phyloP scores from a whole-genome alignment of 2,797 vertebrate species.

The Numenius phaeopus region DNA sequence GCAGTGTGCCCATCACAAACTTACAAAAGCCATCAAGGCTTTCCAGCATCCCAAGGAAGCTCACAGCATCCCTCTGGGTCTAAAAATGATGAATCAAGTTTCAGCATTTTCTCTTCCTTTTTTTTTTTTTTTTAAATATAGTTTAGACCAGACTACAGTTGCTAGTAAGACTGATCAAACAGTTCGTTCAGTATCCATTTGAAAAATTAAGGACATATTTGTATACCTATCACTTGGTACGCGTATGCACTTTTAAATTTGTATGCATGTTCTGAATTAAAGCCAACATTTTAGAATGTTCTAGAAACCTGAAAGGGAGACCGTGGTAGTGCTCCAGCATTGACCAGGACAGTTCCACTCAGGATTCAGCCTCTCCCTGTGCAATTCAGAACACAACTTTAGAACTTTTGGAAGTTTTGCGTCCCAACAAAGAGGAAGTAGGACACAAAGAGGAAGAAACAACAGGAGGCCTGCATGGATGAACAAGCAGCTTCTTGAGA shows the following conservation, averaged over 20 bases:
- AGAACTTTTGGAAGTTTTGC: neutral
- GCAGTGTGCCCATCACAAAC: neutral
- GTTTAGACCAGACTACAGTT: neutral
- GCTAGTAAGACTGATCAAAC: neutral
- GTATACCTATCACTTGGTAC: neutral
- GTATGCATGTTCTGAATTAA: neutral
- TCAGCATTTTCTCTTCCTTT: neutral
- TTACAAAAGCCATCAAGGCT: neutral
- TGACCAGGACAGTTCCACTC: accelerated
- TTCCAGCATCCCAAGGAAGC: neutral
- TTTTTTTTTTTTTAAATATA: neutral
- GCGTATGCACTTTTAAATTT: neutral
- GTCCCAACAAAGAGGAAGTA: neutral
- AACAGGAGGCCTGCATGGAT: neutral
- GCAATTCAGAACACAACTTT: neutral
- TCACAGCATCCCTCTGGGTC: neutral
- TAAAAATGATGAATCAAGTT: neutral
- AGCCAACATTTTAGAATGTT: neutral
- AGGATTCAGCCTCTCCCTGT: neutral
- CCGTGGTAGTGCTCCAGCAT: neutral
- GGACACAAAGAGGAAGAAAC: neutral
- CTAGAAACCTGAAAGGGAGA: neutral
- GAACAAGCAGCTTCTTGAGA: neutral
- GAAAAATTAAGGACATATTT: neutral
- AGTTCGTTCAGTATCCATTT: neutral